Evolutionary conservation across 2,888 invertebrate genomes (phyloP), one percentile per base, ranked within the genome.

Genomic region (Trissoscelio sp.): DNA sequence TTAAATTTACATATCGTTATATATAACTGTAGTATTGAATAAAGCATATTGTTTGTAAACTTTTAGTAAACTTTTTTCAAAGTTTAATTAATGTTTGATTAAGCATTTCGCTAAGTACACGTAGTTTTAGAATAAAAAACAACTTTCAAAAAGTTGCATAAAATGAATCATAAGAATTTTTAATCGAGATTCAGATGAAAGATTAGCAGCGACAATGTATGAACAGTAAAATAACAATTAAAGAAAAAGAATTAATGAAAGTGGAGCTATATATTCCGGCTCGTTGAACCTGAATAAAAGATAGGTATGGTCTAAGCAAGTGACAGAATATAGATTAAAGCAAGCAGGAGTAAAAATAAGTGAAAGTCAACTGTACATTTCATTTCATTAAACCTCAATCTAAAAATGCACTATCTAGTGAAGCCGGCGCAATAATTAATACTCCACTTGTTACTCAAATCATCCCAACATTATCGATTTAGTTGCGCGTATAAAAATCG

Each of bases 311-410:
- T 46, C 22, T 44, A 16, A 39, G 28, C 42, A 39, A 60, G 48
- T 72, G 72, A 72, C 60, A 24, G 55, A 69, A 55, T 69, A 44
- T 44, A 53, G 67, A 69, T 69, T 69, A 55, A 64, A 48, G 31
- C 24, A 9, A n/a, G 39, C 6, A 37, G 7, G 37, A 16, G 34
- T 57, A 70, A 70, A 70, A 70, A 70, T 70, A 44, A 70, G 69
- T 70, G 69, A 70, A 70, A 58, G 57, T 57, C 57, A 48, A 57
- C 55, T 46, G 34, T 58, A 46, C 34, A 57, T 70, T 57, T 46
- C 39, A 28, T 46, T 57, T 57, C 44, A 69, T 53, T 46, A 57
- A 46, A 57, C 14, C 44, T 20, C 18, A 44, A 58, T 70, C 58
- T 58, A 57, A 48, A 55, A 67, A 42, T 51, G 51, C 28, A 7